Percentiles rank a stretch among this genome's conserved stretches.
phyloP scores from a whole-genome alignment of 2,888 invertebrate species.

The Mechanitis mazaeus region DNA sequence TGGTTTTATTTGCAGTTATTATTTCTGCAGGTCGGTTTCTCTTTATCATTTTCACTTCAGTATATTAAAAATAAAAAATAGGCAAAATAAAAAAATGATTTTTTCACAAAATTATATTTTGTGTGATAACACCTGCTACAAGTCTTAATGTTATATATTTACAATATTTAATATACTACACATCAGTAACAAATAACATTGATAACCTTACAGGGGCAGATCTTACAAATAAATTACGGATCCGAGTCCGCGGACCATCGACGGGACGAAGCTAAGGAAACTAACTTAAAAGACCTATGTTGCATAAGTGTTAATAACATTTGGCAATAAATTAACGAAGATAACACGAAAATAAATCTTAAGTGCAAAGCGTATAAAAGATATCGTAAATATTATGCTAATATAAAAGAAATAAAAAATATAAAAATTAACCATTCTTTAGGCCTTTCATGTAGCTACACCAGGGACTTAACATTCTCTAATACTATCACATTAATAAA shows the following conservation, averaged over 20 bases:
- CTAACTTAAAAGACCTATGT: conserved; percentile 52
- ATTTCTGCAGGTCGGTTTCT: too few relatives aligned
- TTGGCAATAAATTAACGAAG: conserved; percentile 75
- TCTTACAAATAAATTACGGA: conserved; percentile 62
- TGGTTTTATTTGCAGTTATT: too few relatives aligned
- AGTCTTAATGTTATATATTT: conserved; percentile 72
- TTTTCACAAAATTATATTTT: conserved; percentile 79
- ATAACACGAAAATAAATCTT: conserved; percentile 68
- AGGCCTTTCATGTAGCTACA: conserved; percentile 39
- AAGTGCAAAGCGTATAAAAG: conserved; percentile 57
- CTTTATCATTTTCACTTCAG: too few relatives aligned
- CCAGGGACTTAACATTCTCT: conserved; percentile 23
- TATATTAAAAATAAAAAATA: neutral
- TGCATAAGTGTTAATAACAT: conserved; percentile 69
- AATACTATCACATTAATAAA: conserved; percentile 52
- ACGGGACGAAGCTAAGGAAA: conserved; percentile 16
- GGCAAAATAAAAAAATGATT: conserved; percentile 43
- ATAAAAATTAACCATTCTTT: conserved; percentile 52
- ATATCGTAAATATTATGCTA: conserved; percentile 42
- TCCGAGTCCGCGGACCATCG: conserved; percentile 2
- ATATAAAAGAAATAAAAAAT: conserved; percentile 60
- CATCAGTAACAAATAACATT: conserved; percentile 77
- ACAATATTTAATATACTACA: conserved; percentile 75
- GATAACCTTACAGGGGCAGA: conserved; percentile 74
- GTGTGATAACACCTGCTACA: conserved; percentile 78